Percentiles rank a stretch among this genome's conserved stretches.
These are phyloP conservation scores for Hystrix brachyura DNA, from an alignment of 2,113 vertebrate genomes.

Conservation along the genomic window DNA sequence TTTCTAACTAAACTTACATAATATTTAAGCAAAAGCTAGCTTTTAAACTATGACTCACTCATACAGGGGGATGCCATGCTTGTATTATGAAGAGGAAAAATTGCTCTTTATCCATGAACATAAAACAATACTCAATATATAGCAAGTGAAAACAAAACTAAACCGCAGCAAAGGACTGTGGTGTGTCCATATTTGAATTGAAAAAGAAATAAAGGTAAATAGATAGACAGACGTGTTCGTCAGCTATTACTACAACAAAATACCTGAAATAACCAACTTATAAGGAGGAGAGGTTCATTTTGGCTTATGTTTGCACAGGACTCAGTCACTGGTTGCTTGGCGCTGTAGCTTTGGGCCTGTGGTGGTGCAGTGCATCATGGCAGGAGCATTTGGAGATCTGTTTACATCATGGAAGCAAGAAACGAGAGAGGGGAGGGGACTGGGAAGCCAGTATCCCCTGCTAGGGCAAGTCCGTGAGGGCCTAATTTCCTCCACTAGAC, in stretches of 20 bases:
- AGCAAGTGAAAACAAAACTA: constrained; percentile 38
- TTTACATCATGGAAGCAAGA: neutral
- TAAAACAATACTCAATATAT: neutral
- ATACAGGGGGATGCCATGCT: neutral
- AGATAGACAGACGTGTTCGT: neutral
- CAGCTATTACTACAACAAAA: neutral
- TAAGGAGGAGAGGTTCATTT: neutral
- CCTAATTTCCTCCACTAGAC: neutral
- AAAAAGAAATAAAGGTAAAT: neutral
- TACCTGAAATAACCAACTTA: neutral
- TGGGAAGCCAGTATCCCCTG: neutral
- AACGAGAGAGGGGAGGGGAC: neutral
- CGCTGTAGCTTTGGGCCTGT: too few species aligned
- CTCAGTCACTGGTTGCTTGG: neutral
- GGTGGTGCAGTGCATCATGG: neutral
- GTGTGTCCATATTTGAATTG: neutral
- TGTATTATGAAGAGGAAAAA: neutral
- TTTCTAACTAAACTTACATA: neutral
- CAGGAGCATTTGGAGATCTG: neutral
- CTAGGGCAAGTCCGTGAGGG: neutral
- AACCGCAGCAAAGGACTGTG: neutral
- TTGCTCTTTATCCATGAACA: neutral
- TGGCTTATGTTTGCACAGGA: neutral
- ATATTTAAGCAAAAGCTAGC: neutral
- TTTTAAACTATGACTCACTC: constrained; percentile 2